These are phyloP conservation scores for Battus philenor DNA, from an alignment of 1,140 invertebrate genomes.

Conservation along the genomic window DNA sequence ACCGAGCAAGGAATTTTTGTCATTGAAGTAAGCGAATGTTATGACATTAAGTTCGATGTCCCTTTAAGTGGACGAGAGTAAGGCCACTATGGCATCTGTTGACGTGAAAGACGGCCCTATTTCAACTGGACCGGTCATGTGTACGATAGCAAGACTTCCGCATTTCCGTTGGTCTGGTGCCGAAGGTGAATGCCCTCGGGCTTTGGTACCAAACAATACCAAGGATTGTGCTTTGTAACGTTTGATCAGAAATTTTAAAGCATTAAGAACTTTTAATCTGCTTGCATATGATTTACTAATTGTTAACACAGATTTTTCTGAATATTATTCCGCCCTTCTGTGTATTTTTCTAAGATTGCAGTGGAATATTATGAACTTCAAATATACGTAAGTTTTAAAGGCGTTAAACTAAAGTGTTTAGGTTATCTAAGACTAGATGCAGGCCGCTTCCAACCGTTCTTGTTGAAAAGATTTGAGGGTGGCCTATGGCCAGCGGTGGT, in stretches of 20 bases:
- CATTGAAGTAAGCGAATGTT: too few species aligned
- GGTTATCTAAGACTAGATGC: too few species aligned
- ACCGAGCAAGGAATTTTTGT: too few species aligned
- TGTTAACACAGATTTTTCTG: slow-evolving; percentile 16
- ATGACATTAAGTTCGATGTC: neutral
- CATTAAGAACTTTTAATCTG: neutral
- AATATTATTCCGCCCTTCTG: neutral
- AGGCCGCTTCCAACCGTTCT: too few species aligned
- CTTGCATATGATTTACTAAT: slow-evolving; percentile 9
- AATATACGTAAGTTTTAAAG: too few species aligned
- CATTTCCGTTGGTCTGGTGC: slow-evolving; percentile 30
- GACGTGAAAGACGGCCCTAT: neutral
- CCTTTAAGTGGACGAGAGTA: neutral
- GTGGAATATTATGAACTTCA: too few species aligned
- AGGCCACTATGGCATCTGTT: neutral
- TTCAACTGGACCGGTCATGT: slow-evolving; percentile 6
- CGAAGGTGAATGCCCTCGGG: slow-evolving; percentile 58
- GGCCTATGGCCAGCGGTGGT: too few species aligned
- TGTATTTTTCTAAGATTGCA: too few species aligned
- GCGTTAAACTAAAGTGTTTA: too few species aligned
- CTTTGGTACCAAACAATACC: slow-evolving; percentile 37
- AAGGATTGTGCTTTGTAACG: slow-evolving; percentile 34
- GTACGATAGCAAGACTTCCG: slow-evolving; percentile 33
- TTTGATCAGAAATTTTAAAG: slow-evolving; percentile 8
- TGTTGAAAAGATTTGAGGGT: too few species aligned